Base-by-base conservation (phyloP, 2,113 vertebrate species). In the Megaceryle torquata region DNA sequence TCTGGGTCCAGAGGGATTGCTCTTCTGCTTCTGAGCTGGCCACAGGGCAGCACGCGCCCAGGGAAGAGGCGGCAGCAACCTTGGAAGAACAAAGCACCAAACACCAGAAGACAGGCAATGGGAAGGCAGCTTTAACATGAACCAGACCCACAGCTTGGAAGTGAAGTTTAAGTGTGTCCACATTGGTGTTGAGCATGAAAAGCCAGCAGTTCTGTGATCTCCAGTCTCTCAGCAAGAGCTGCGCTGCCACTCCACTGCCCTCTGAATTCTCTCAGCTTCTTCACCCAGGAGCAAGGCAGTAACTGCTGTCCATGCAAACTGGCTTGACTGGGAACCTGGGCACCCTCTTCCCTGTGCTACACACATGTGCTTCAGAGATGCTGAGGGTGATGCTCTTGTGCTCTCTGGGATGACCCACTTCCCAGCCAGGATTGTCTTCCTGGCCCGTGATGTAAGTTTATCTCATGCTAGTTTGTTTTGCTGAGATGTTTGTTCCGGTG, bases 391-490 rank as follows among this genome's bases (percentile, higher is more conserved):
- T 88, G 86, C 86, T 92, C 79, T 88, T 1, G 1, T 86, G 80
- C 81, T 92, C 68, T 54, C 65, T 21, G 74, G 74, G 39, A 82
- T 94, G 90, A 95, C 93, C 92, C 88, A 86, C 48, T 96, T 97
- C 94, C 89, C 67, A 91, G 94, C 51, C 75, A 51, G 89, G 88
- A 80, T 60, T 89, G 87, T 86, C 71, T 80, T 85, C 87, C 81
- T 1, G 22, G 89, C 41, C 75, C 1, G 3, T 93, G 89, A 88
- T 10, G 56, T 93, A 35, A 56, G 72, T 88, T 95, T 88, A 90
- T 94, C 72, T 72, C 88, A 21, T 75, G 72, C 90, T 84, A 68
- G 60, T 96, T 96, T 94, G 82, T 95, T 93, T 88, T 94, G 84
- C 94, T 70, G 75, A 82, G 70, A 77, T 80, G 69, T 68, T 96